phyloP scores from a whole-genome alignment of 2,888 invertebrate genomes.

The Epinotia demarniana region DNA sequence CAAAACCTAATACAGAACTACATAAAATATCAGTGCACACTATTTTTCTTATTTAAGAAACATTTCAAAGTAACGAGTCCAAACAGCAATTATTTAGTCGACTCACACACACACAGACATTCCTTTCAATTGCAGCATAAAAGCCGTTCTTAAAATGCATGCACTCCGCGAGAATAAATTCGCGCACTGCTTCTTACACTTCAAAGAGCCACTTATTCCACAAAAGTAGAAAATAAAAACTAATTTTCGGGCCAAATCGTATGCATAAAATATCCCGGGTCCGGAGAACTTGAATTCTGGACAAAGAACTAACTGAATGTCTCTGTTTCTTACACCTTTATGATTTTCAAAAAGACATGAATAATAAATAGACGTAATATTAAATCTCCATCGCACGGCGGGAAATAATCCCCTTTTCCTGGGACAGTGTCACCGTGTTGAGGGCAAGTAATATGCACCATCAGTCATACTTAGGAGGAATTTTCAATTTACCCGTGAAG shows the following conservation, averaged over 20 bases:
- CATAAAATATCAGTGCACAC: background rate
- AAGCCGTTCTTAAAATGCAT: constrained; percentile 42
- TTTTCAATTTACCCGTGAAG: constrained; percentile 81
- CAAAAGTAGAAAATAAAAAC: constrained; percentile 36
- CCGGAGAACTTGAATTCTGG: constrained; percentile 9
- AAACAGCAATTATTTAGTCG: constrained; percentile 20
- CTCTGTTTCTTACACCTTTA: constrained; percentile 72
- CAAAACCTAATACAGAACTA: background rate
- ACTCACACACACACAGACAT: constrained; percentile 20
- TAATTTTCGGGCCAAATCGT: constrained; percentile 43
- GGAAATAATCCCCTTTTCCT: constrained; percentile 80
- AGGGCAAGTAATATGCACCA: constrained; percentile 78
- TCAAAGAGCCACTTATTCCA: constrained; percentile 38
- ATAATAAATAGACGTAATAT: constrained; percentile 81
- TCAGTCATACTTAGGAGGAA: constrained; percentile 83
- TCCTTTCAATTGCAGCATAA: constrained; percentile 42
- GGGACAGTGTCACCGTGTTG: constrained; percentile 75
- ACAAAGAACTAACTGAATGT: constrained; percentile 76
- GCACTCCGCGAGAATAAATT: constrained; percentile 42
- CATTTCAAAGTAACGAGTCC: constrained; percentile 1
- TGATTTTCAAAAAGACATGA: constrained; percentile 75
- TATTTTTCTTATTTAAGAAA: constrained; percentile 2
- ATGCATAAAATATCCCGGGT: constrained; percentile 40
- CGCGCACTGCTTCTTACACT: constrained; percentile 38
- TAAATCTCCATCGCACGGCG: constrained; percentile 73